A percentile compares a stretch with the other conserved stretches of the same genome.
Conservation (phyloP, 2,113 vertebrate genomes). For the Paracanthobrama guichenoti region DNA sequence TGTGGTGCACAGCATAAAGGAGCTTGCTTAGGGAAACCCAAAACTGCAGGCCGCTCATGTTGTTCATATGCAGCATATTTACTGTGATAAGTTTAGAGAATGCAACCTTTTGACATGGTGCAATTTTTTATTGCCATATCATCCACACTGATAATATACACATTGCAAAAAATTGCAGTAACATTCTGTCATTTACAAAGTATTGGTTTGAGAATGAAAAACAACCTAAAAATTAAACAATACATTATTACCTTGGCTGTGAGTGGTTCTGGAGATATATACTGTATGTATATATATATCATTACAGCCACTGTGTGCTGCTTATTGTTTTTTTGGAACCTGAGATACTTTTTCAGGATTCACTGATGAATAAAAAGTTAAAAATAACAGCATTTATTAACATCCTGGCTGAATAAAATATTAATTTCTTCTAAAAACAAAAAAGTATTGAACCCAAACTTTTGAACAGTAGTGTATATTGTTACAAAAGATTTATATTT, state of each 20-base stretch:
- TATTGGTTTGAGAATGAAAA: not conserved
- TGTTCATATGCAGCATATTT: constrained; percentile 17
- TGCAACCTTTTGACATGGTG: not conserved
- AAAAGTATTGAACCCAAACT: too few relatives aligned
- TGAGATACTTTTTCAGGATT: too few relatives aligned
- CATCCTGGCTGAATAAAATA: too few relatives aligned
- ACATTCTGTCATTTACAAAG: not conserved
- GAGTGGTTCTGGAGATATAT: not conserved
- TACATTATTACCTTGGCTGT: not conserved
- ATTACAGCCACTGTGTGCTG: too few relatives aligned
- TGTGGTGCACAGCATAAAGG: constrained; percentile 1
- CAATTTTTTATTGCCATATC: not conserved
- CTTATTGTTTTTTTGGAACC: too few relatives aligned
- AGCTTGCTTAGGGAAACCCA: constrained; percentile 29
- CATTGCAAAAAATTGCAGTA: not conserved
- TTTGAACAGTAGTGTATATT: too few relatives aligned
- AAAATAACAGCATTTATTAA: too few relatives aligned
- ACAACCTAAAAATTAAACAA: not conserved
- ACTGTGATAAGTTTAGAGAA: not conserved
- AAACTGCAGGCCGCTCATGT: constrained; percentile 9
- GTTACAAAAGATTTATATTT: too few relatives aligned
- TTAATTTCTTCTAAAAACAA: too few relatives aligned
- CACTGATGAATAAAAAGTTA: too few relatives aligned
- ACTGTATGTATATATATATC: too few relatives aligned
- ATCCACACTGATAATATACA: not conserved